phyloP scores from a whole-genome alignment of 2,888 invertebrate species.

The Gnatocerus cornutus region DNA sequence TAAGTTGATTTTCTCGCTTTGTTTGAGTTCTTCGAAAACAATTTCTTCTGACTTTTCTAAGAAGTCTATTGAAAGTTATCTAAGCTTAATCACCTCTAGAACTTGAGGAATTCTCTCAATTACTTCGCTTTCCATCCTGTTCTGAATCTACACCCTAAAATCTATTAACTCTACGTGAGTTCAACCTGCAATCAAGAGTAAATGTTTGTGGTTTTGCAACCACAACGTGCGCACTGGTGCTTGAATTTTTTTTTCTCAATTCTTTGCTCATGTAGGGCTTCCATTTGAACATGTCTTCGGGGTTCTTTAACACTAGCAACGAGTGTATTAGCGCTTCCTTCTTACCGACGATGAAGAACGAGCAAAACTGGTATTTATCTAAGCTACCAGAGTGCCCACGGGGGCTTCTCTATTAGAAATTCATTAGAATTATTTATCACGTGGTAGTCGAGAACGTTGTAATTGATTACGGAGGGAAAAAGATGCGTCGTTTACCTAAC shows the following conservation, averaged over 20 bases:
- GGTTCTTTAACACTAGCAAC: not conserved
- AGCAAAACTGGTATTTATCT: slow-evolving; percentile 22
- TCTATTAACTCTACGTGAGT: not conserved
- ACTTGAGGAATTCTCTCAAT: not conserved
- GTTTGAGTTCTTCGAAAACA: no score
- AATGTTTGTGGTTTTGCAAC: slow-evolving; percentile 25
- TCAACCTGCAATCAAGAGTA: not conserved
- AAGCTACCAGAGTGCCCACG: slow-evolving; percentile 18
- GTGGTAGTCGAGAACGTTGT: slow-evolving; percentile 14
- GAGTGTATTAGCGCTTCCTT: no score
- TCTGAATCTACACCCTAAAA: not conserved
- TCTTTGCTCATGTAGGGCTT: not conserved
- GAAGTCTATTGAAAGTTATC: no score
- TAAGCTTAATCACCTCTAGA: not conserved
- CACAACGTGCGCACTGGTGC: slow-evolving; percentile 21
- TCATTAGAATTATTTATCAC: slow-evolving; percentile 32
- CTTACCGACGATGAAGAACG: not conserved
- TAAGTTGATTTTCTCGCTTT: no score
- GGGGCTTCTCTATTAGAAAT: slow-evolving; percentile 17
- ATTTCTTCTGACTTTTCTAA: no score
- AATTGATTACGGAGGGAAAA: slow-evolving; percentile 31
- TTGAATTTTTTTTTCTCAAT: slow-evolving; percentile 13
- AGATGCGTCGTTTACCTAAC: slow-evolving; percentile 30
- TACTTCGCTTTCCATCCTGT: not conserved
- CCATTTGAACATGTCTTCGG: slow-evolving; percentile 1